A percentile compares a stretch with the other conserved stretches of the same genome.
phyloP scores from a whole-genome alignment of 2,888 invertebrate genomes.

The Machimus rusticus region DNA sequence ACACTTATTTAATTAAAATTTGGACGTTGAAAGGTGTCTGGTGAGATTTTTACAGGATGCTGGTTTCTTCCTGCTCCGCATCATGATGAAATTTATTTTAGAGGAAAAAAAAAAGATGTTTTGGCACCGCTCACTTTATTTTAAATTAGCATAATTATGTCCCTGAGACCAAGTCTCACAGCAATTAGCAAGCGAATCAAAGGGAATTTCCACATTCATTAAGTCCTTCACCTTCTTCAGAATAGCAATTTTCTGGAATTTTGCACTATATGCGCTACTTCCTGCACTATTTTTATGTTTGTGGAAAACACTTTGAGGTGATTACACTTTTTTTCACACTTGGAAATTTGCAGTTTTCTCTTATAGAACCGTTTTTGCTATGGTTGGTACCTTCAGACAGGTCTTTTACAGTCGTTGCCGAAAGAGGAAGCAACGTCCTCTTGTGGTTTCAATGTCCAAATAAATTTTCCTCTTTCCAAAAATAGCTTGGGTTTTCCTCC shows the following conservation, averaged over 20 bases:
- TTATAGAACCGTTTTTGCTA: not conserved
- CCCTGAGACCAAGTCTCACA: not conserved
- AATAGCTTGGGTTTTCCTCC: not conserved
- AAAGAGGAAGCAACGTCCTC: not conserved
- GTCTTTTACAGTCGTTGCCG: not conserved
- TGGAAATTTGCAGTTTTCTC: not conserved
- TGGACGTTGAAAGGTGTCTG: conserved; percentile 1
- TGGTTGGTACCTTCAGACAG: not conserved
- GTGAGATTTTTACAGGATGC: not conserved
- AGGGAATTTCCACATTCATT: not conserved
- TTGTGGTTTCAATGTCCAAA: not conserved
- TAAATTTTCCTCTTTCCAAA: not conserved
- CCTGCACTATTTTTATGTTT: not conserved
- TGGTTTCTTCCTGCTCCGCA: not conserved
- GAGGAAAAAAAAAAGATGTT: not conserved
- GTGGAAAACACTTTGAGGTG: not conserved
- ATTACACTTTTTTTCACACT: not conserved
- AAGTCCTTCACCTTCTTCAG: not conserved
- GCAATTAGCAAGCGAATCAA: not conserved
- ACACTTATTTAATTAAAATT: conserved; percentile 29
- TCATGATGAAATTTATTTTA: not conserved
- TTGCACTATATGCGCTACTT: not conserved
- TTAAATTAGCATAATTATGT: conserved; percentile 17
- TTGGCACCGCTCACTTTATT: not conserved
- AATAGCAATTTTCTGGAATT: not conserved